phyloP scores from a whole-genome alignment of 1,140 invertebrate species.

The Chironomus tepperi region DNA sequence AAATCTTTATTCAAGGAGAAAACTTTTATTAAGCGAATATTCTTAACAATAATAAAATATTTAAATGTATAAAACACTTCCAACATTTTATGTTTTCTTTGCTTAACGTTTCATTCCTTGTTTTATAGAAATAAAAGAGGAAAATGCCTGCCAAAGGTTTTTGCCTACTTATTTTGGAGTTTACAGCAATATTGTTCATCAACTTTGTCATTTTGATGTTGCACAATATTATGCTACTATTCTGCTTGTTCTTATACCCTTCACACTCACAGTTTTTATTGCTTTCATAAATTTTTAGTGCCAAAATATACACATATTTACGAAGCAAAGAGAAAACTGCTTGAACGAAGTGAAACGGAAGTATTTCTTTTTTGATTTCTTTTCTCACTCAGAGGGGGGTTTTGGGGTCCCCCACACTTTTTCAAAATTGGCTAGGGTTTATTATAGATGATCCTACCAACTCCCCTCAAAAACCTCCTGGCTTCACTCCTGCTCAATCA shows the following conservation, averaged over 20 bases:
- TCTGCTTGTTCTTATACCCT: too few relatives aligned
- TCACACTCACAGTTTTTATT: background rate
- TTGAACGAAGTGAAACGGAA: too few relatives aligned
- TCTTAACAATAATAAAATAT: background rate
- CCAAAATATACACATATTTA: background rate
- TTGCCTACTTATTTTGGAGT: background rate
- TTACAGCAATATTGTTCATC: constrained; percentile 7
- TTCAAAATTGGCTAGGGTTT: too few relatives aligned
- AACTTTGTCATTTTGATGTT: constrained; percentile 3
- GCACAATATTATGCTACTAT: background rate
- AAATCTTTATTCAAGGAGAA: background rate
- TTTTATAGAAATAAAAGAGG: background rate
- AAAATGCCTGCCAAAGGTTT: background rate
- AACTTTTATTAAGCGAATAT: constrained; percentile 18
- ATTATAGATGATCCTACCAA: too few relatives aligned
- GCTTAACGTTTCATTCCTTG: background rate
- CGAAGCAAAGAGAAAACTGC: too few relatives aligned
- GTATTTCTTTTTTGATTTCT: too few relatives aligned
- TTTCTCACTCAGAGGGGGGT: too few relatives aligned
- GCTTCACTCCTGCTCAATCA: too few relatives aligned
- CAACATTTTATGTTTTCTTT: constrained; percentile 9
- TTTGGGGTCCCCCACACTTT: too few relatives aligned
- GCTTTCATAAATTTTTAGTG: constrained; percentile 14
- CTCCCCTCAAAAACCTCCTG: too few relatives aligned
- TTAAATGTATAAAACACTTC: constrained; percentile 23